These are phyloP conservation scores for Sebastes oblongus DNA, from an alignment of 2,797 vertebrate species.

Conservation along the genomic window DNA sequence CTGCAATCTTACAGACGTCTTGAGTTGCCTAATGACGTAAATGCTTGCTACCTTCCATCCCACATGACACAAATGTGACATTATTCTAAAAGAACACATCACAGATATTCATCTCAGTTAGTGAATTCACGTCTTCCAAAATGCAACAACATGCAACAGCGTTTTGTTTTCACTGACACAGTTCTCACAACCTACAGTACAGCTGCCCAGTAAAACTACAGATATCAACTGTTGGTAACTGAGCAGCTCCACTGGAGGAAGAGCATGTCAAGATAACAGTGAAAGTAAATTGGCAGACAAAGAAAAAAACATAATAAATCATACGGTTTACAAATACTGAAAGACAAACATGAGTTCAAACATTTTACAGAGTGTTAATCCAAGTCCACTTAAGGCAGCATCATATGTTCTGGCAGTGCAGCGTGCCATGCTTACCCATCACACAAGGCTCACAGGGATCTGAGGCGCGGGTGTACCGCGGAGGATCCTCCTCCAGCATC, in stretches of 20 bases:
- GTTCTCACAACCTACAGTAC: not conserved
- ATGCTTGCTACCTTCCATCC: not conserved
- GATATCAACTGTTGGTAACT: not conserved
- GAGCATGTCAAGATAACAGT: not conserved
- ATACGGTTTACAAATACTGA: not conserved
- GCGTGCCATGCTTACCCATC: constrained; percentile 77
- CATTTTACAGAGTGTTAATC: not conserved
- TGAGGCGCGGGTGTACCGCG: constrained; percentile 92
- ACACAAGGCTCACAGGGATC: constrained; percentile 91
- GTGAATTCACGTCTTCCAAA: not conserved
- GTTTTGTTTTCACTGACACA: not conserved
- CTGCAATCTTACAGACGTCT: not conserved
- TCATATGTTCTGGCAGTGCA: not conserved
- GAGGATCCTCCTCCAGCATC: constrained; percentile 93
- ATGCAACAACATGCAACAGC: constrained; percentile 10
- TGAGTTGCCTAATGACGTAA: not conserved
- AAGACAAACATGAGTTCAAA: not conserved
- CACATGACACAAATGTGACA: not conserved
- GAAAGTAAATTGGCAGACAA: not conserved
- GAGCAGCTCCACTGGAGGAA: not conserved
- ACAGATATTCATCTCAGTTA: not conserved
- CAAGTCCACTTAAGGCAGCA: not conserved
- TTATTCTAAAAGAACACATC: not conserved
- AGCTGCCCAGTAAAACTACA: not conserved
- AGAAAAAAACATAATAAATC: not conserved